phyloP scores from a whole-genome alignment of 2,888 invertebrate species.

The Nomada fucata region DNA sequence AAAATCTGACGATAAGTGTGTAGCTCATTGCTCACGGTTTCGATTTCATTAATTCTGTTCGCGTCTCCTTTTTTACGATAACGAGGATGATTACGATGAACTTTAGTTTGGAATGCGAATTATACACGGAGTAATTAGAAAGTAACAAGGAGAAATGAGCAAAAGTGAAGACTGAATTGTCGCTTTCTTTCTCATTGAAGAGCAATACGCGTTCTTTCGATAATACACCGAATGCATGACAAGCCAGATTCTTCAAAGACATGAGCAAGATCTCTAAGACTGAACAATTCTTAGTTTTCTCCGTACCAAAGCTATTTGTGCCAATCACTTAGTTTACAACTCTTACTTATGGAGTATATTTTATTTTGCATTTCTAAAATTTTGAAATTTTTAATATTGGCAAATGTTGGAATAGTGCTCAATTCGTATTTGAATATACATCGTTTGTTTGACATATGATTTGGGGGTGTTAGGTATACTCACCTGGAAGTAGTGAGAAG shows the following conservation, averaged over 20 bases:
- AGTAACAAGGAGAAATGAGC: constrained; percentile 56
- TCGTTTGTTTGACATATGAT: too few relatives aligned
- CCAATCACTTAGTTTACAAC: too few relatives aligned
- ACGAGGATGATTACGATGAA: too few relatives aligned
- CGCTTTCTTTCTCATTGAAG: constrained; percentile 57
- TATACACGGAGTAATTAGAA: constrained; percentile 44
- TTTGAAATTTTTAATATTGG: too few relatives aligned
- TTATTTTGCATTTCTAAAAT: too few relatives aligned
- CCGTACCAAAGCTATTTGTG: too few relatives aligned
- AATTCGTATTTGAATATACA: too few relatives aligned
- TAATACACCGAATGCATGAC: constrained; percentile 14
- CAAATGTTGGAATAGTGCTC: too few relatives aligned
- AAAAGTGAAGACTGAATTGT: constrained; percentile 40
- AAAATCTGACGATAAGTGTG: too few relatives aligned
- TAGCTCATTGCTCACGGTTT: not conserved
- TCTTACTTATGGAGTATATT: too few relatives aligned
- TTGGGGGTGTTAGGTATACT: too few relatives aligned
- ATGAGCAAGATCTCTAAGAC: not conserved
- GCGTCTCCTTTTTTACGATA: not conserved
- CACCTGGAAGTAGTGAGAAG: too few relatives aligned
- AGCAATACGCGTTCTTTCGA: constrained; percentile 36
- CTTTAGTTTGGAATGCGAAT: not conserved
- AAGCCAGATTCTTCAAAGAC: constrained; percentile 11
- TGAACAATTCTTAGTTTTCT: not conserved
- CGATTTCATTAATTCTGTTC: not conserved